These are phyloP conservation scores for Aelia acuminata DNA, from an alignment of 2,888 invertebrate species.

Conservation along the genomic window DNA sequence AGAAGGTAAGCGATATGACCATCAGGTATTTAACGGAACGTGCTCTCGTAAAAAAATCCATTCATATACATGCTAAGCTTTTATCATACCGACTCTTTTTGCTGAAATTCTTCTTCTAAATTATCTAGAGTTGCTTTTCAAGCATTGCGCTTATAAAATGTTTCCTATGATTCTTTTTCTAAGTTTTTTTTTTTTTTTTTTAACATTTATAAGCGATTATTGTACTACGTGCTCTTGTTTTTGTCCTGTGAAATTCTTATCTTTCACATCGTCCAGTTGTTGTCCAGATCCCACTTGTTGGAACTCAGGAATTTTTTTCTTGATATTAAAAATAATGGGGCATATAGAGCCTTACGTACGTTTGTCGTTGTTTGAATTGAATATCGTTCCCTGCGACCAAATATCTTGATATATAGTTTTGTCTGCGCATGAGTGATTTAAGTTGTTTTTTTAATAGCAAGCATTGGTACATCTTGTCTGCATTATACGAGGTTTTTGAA, in stretches of 20 bases:
- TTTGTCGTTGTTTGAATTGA: too few species aligned
- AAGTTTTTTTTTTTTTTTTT: background rate
- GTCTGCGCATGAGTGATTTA: too few species aligned
- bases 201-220: background rate
- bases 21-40: constrained; percentile 27
- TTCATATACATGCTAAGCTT: background rate
- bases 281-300: background rate
- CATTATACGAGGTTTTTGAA: too few species aligned
- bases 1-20: background rate
- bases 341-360: too few species aligned
- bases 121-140: background rate
- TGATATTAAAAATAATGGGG: too few species aligned
- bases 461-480: too few species aligned
- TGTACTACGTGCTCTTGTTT: background rate
- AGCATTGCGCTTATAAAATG: background rate
- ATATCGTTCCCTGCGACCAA: too few species aligned
- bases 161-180: background rate
- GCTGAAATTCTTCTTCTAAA: background rate
- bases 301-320: too few species aligned
- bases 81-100: background rate
- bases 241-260: background rate
- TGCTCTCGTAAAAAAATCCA: constrained; percentile 41
- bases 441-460: too few species aligned
- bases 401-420: too few species aligned
- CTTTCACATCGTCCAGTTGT: background rate